Conservation (phyloP, 2,888 invertebrate genomes). For the Tolmerus cingulatus region DNA sequence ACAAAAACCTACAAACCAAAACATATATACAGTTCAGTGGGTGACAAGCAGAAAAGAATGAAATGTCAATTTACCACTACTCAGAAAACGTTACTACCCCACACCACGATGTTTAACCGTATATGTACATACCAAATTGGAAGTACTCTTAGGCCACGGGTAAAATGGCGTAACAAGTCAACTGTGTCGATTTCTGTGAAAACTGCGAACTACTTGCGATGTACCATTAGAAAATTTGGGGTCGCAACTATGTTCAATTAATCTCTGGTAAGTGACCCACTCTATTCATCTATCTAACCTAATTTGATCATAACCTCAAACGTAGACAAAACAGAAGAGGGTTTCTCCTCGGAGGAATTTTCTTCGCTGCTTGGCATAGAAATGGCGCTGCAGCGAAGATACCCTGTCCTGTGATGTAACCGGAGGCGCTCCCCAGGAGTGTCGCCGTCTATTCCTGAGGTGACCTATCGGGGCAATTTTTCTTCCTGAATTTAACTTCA, state of each 20-base stretch:
- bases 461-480: background rate
- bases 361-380: background rate
- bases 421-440: background rate
- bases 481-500: slow-evolving; percentile 21
- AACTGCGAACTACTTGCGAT: slow-evolving; percentile 28
- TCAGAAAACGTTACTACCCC: background rate
- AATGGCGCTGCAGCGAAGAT: slow-evolving; percentile 21
- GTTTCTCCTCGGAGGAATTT: background rate
- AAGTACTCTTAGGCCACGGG: background rate
- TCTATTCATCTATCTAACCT: slow-evolving; percentile 44
- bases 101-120: background rate
- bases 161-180: slow-evolving; percentile 46
- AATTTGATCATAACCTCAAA: slow-evolving; percentile 49
- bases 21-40: slow-evolving; percentile 43
- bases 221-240: background rate
- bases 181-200: slow-evolving; percentile 34
- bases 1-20: slow-evolving; percentile 21
- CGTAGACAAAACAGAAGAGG: background rate
- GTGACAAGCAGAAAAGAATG: background rate
- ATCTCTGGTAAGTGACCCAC: slow-evolving; percentile 37
- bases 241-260: slow-evolving; percentile 2
- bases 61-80: slow-evolving; percentile 31
- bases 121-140: background rate
- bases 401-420: slow-evolving; percentile 44
- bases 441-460: background rate